Percentiles rank a stretch among this genome's conserved stretches.
These are phyloP conservation scores for Catagonus wagneri DNA, from an alignment of 2,113 vertebrate genomes.

Conservation along the genomic window DNA sequence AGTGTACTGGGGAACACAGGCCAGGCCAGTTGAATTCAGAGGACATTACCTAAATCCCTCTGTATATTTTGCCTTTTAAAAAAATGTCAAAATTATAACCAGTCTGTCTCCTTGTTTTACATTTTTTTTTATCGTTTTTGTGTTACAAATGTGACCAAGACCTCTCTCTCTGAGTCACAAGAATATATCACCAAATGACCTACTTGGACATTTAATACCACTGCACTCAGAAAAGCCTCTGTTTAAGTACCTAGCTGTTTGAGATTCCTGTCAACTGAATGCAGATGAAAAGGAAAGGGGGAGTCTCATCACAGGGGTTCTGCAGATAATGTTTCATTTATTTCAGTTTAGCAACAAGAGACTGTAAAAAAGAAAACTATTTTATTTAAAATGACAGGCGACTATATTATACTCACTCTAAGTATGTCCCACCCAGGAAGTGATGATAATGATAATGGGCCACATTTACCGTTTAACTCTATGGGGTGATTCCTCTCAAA, in stretches of 20 bases:
- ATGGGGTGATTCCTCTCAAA: not conserved
- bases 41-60: slow-evolving; percentile 50
- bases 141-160: not conserved
- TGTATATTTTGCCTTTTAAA: not conserved
- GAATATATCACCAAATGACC: slow-evolving; percentile 37
- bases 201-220: slow-evolving; percentile 38
- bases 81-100: not conserved
- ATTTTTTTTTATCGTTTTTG: slow-evolving; percentile 49
- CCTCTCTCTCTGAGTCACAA: not conserved
- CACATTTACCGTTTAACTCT: slow-evolving; percentile 30
- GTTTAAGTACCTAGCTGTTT: slow-evolving; percentile 33
- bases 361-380: slow-evolving; percentile 65
- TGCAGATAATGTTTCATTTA: slow-evolving; percentile 60
- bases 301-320: slow-evolving; percentile 65
- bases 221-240: slow-evolving; percentile 16
- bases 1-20: not conserved
- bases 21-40: slow-evolving; percentile 56
- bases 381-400: slow-evolving; percentile 67
- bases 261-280: not conserved
- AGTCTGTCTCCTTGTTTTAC: not conserved
- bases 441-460: not conserved
- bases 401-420: slow-evolving; percentile 12
- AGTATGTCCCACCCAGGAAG: slow-evolving; percentile 32
- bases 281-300: slow-evolving; percentile 47
- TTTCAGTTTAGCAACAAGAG: slow-evolving; percentile 39